phyloP scores from a whole-genome alignment of 2,113 vertebrate species.

The Trematomus loennbergii region DNA sequence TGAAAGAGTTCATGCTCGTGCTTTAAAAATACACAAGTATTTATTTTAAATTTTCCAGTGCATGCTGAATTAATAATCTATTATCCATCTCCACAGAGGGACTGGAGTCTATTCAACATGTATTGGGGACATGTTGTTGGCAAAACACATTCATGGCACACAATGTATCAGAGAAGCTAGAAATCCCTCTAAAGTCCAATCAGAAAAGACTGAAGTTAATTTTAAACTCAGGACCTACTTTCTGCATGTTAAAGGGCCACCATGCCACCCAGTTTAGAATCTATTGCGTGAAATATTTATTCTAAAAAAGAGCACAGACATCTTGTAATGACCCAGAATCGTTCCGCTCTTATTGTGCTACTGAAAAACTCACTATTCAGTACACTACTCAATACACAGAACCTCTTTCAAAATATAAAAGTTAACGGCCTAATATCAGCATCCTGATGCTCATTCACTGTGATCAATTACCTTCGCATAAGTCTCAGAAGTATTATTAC shows the following conservation, averaged over 20 bases:
- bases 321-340: constrained; percentile 12
- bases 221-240: background rate
- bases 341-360: background rate
- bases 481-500: background rate
- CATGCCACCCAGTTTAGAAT: constrained; percentile 3
- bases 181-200: background rate
- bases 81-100: background rate
- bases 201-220: background rate
- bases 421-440: background rate
- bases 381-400: background rate
- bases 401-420: background rate
- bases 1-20: background rate
- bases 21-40: background rate
- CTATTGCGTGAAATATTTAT: constrained; percentile 1
- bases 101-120: background rate
- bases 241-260: background rate
- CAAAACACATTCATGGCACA: background rate
- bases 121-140: background rate
- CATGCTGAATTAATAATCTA: background rate
- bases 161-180: background rate
- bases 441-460: background rate
- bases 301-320: background rate
- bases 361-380: background rate
- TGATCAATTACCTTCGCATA: constrained; percentile 1
- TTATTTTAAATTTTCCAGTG: background rate